These are phyloP conservation scores for Drosophila azteca DNA, from an alignment of 1,140 invertebrate species.

Conservation along the genomic window DNA sequence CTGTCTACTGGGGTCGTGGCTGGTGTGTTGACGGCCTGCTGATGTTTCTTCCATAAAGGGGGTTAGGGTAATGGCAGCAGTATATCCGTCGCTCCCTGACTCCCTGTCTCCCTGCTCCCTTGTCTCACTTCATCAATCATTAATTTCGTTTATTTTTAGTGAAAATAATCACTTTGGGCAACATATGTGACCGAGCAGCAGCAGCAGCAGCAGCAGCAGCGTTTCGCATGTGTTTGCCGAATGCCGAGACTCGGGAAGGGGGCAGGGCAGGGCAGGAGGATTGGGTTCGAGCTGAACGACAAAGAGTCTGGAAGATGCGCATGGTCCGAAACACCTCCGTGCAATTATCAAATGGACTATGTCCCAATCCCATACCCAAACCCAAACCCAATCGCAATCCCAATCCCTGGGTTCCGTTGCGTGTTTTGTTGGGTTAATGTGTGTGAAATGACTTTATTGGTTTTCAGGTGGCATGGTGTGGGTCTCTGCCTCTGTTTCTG, in stretches of 20 bases:
- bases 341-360: constrained; percentile 76
- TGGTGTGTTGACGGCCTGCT: constrained; percentile 63
- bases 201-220: constrained; percentile 15
- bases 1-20: constrained; percentile 20
- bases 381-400: too few relatives aligned
- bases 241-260: constrained; percentile 2
- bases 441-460: constrained; percentile 78
- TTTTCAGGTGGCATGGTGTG: constrained; percentile 46
- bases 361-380: constrained; percentile 3
- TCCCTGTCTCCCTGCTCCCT: constrained; percentile 46
- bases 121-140: constrained; percentile 81
- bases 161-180: constrained; percentile 79
- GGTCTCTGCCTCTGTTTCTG: too few relatives aligned
- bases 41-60: constrained; percentile 22
- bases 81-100: constrained; percentile 14
- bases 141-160: constrained; percentile 81
- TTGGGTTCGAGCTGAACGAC: constrained; percentile 29
- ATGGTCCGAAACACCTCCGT: constrained; percentile 52
- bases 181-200: constrained; percentile 64
- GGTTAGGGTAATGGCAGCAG: constrained; percentile 22
- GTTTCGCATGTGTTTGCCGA: constrained; percentile 69
- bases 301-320: constrained; percentile 54
- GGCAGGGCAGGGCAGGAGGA: constrained; percentile 3
- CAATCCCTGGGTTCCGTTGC: constrained; percentile 9
- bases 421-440: constrained; percentile 50